Evolutionary conservation across 2,113 vertebrate species (phyloP), one percentile per base, ranked within the genome.

Genomic region (Hippocampus guttulatus): DNA sequence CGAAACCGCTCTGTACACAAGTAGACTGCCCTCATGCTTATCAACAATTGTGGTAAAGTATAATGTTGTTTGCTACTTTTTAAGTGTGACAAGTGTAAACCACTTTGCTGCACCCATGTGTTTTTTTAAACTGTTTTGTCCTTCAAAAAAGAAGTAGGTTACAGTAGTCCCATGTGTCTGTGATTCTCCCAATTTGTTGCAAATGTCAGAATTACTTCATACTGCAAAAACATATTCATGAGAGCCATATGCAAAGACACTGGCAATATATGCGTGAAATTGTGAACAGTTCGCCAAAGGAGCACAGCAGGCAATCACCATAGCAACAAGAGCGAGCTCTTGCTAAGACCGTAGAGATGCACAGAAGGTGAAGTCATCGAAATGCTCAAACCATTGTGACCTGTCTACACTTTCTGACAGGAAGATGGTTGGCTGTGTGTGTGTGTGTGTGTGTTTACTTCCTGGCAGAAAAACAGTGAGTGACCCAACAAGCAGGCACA

Each of bases 271-370:
- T 51, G 15, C 43, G 60, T 81, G 76, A 79, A 40, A 70, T 64
- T 43, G 63, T 70, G 65, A 76, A 64, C 68, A 67, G 14, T 75
- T 77, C 78, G 60, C 81, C 79, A 30, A 16, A 5, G 57, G 1
- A 20, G 75, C 72, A 81, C 68, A 25, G 64, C 66, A 81, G 66
- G 66, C 76, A 67, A 40, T 86, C 78, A 80, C 84, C 83, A 60
- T 81, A 79, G 85, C 84, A 89, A 88, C 83, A 85, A 66, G 71
- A 67, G 71, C 68, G 49, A 60, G 70, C 63, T 52, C 77, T 80
- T 68, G 45, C 67, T 27, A 18, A 64, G 43, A 60, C 58, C 27
- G 16, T 11, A 33, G 30, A 78, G 71, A 78, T 79, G 69, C 67
- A 74, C 4, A 67, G 38, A 43, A 49, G 49, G 20, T 64, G 25